phyloP scores from a whole-genome alignment of 1,140 invertebrate species.

The Periplaneta americana region DNA sequence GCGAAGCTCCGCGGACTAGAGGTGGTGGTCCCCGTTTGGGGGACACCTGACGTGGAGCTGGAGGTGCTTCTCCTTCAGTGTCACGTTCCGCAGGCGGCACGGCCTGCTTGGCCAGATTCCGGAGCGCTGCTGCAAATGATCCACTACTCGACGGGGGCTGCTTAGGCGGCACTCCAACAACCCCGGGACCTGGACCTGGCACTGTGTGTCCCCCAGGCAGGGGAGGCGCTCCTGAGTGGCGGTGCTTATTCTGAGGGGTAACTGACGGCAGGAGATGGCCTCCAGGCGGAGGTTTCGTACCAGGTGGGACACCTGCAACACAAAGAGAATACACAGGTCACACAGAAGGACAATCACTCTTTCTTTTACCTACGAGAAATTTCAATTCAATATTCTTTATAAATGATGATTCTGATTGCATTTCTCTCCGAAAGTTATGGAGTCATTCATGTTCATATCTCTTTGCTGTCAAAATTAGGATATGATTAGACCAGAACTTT shows the following conservation, averaged over 20 bases:
- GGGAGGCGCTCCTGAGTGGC: constrained; percentile 37
- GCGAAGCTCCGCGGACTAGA: constrained; percentile 38
- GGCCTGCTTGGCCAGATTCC: constrained; percentile 75
- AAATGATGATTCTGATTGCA: too few relatives aligned
- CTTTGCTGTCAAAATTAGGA: too few relatives aligned
- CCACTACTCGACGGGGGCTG: constrained; percentile 15
- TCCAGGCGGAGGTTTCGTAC: constrained; percentile 32
- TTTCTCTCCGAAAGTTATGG: too few relatives aligned
- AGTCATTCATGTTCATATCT: too few relatives aligned
- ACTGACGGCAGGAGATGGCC: constrained; percentile 34
- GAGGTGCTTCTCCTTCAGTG: constrained; percentile 8
- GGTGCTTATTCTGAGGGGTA: constrained; percentile 30
- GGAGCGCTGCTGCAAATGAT: constrained; percentile 70
- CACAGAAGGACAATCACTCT: too few relatives aligned
- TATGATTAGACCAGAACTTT: too few relatives aligned
- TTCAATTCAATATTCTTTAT: too few relatives aligned
- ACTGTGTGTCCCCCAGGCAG: constrained; percentile 41
- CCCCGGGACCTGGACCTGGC: constrained; percentile 42
- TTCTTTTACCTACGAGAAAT: too few relatives aligned
- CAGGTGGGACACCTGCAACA: constrained; percentile 38
- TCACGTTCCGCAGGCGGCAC: constrained; percentile 38
- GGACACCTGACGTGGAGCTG: constrained; percentile 4
- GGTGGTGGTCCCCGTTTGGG: constrained; percentile 15
- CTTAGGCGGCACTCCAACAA: constrained; percentile 28
- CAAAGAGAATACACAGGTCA: background rate